Percentiles rank a stretch among this genome's conserved stretches.
phyloP scores from a whole-genome alignment of 2,113 vertebrate genomes.

The Antechinus stuartii region DNA sequence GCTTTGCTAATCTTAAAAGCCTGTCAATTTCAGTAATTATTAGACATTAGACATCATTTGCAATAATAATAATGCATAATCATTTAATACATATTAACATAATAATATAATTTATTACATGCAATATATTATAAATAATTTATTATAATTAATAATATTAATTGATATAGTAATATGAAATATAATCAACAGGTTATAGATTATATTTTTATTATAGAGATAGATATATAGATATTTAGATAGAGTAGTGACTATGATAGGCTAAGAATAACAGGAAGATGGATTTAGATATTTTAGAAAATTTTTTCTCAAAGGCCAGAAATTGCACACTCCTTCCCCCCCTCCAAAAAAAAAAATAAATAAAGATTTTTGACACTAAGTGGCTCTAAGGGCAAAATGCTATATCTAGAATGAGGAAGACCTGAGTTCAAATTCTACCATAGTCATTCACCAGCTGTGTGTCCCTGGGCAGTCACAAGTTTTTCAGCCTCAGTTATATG shows the following conservation, averaged over 20 bases:
- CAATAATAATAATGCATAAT: background rate
- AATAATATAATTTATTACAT: no score
- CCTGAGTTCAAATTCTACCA: background rate
- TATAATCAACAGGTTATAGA: no score
- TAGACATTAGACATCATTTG: background rate
- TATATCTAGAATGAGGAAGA: background rate
- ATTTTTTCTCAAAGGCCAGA: background rate
- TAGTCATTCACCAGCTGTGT: background rate
- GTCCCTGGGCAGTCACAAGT: background rate
- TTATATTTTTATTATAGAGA: no score
- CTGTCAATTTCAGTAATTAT: background rate
- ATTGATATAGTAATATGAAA: no score
- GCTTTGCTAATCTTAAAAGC: background rate
- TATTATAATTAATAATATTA: no score
- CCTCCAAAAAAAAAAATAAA: background rate
- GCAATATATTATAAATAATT: no score
- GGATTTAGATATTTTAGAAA: background rate
- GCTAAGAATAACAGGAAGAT: background rate
- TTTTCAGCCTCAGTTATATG: background rate
- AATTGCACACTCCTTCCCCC: background rate
- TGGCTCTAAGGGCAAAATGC: background rate
- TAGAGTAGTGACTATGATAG: background rate
- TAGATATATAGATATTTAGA: background rate
- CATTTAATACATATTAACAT: no score
- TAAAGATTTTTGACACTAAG: background rate